Conservation (phyloP, 2,113 vertebrate species). For the Synodontis membranacea region DNA sequence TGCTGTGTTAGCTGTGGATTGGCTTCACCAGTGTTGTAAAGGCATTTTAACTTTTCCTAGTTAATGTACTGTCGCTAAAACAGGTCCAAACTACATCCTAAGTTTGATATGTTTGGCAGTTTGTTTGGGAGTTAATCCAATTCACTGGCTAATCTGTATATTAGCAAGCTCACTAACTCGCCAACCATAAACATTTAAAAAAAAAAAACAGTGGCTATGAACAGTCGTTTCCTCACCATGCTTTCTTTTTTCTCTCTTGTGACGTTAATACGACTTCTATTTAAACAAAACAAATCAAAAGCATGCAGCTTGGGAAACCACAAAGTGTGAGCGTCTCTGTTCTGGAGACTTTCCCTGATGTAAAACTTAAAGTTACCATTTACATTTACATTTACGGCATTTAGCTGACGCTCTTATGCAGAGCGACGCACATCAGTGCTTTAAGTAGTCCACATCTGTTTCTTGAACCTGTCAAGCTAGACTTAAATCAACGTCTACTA, state of each 20-base stretch:
- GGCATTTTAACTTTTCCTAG: not conserved
- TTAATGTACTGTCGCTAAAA: not conserved
- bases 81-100: not conserved
- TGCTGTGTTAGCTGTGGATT: not conserved
- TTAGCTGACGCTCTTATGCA: too few relatives aligned
- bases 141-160: not conserved
- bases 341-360: not conserved
- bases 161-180: not conserved
- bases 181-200: not conserved
- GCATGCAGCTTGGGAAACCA: not conserved
- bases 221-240: not conserved
- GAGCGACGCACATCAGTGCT: too few relatives aligned
- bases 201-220: not conserved
- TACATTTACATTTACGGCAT: too few relatives aligned
- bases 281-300: not conserved
- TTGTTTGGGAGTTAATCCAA: not conserved
- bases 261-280: not conserved
- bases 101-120: not conserved
- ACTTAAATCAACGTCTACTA: too few relatives aligned
- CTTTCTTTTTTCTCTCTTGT: not conserved
- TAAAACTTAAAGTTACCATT: not conserved
- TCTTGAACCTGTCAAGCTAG: too few relatives aligned
- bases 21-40: not conserved
- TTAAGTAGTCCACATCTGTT: too few relatives aligned
- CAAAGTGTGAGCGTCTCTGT: too few relatives aligned